These are phyloP conservation scores for Nipponia nippon DNA, from an alignment of 2,113 vertebrate species.

Conservation along the genomic window DNA sequence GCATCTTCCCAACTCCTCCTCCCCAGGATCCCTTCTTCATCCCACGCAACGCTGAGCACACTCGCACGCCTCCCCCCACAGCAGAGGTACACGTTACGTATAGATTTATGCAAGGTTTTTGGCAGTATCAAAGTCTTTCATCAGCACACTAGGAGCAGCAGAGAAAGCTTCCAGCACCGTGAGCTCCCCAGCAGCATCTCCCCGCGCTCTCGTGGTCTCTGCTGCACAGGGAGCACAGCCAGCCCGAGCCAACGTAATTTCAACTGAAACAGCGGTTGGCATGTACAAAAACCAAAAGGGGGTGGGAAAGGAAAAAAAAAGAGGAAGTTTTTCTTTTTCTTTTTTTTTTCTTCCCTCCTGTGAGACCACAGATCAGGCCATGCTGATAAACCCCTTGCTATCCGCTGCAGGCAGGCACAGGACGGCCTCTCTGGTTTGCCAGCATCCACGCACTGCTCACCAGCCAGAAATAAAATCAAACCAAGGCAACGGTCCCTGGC, in stretches of 20 bases:
- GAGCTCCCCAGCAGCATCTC: not conserved
- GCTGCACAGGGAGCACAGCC: not conserved
- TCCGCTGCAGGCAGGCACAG: conserved; percentile 30
- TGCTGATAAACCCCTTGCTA: not conserved
- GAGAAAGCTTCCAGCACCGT: not conserved
- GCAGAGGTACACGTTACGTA: accelerated
- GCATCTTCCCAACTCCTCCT: not conserved
- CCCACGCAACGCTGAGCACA: accelerated
- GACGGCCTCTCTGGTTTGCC: not conserved
- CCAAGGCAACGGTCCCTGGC: not conserved
- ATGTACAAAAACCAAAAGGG: not conserved
- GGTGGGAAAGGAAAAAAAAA: not conserved
- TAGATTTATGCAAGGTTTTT: not conserved
- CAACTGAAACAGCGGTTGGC: not conserved
- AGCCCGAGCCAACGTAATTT: not conserved
- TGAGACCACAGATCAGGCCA: conserved; percentile 14
- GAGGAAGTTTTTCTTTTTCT: not conserved
- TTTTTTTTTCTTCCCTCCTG: not conserved
- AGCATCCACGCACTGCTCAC: accelerated
- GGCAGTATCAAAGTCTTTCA: not conserved
- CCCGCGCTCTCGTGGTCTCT: not conserved
- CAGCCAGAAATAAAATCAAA: not conserved
- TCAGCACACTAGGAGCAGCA: not conserved
- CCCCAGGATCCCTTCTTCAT: not conserved
- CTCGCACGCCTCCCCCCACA: accelerated